phyloP scores from a whole-genome alignment of 1,140 invertebrate species.

The Drosophila lini region DNA sequence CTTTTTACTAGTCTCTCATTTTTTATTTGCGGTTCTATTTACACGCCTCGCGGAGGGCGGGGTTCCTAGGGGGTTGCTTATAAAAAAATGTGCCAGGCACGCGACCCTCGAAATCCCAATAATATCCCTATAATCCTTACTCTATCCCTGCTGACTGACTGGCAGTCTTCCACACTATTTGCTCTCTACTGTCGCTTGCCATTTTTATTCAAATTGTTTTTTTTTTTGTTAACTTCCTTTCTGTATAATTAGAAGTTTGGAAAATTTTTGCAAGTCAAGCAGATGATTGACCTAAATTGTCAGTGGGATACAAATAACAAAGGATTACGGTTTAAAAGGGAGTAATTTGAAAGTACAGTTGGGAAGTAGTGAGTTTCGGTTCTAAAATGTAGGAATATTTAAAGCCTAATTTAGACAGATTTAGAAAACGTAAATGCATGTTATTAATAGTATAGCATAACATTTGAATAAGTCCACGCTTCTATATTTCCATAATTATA shows the following conservation, averaged over 20 bases:
- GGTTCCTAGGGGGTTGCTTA: slow-evolving; percentile 36
- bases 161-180: slow-evolving; percentile 35
- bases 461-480: background rate
- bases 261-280: slow-evolving; percentile 69
- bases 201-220: slow-evolving; percentile 69
- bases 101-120: slow-evolving; percentile 70
- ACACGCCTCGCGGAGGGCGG: slow-evolving; percentile 21
- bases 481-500: background rate
- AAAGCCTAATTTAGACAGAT: background rate
- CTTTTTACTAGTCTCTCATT: slow-evolving; percentile 60
- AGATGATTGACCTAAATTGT: slow-evolving; percentile 70
- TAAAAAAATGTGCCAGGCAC: slow-evolving; percentile 75
- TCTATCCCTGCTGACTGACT: slow-evolving; percentile 42
- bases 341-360: slow-evolving; percentile 17
- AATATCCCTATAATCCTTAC: slow-evolving; percentile 64
- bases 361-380: background rate
- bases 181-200: slow-evolving; percentile 48
- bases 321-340: slow-evolving; percentile 15
- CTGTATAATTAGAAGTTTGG: slow-evolving; percentile 59
- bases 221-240: slow-evolving; percentile 19
- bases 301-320: slow-evolving; percentile 28
- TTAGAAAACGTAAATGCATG: background rate
- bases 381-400: background rate
- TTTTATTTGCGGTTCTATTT: slow-evolving; percentile 79
- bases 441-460: background rate